Conservation (phyloP, 92 coral and sea anemone genomes). For the Epizoanthus illoricatus region DNA sequence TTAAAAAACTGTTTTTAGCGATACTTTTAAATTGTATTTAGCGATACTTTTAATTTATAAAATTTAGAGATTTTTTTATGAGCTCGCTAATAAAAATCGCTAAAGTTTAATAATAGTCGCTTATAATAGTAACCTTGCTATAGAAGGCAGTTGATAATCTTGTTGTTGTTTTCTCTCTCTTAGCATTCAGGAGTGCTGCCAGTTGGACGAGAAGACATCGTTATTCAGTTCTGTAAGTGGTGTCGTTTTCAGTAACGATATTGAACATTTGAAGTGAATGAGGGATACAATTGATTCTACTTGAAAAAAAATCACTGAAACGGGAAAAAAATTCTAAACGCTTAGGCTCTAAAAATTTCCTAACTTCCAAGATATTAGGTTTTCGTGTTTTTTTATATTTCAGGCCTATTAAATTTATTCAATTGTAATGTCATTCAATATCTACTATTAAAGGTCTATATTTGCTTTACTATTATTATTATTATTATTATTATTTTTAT, state of each 20-base stretch:
- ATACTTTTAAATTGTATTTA: neutral
- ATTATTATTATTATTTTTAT: too few species aligned
- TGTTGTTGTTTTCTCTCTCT: neutral
- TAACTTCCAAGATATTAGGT: too few species aligned
- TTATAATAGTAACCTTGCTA: too few species aligned
- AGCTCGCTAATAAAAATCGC: neutral
- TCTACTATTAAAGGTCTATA: too few species aligned
- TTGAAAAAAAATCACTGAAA: neutral
- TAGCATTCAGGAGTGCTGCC: constrained; percentile 34
- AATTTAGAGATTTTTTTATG: too few species aligned
- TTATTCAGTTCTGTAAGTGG: constrained; percentile 33
- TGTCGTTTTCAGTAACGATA: neutral
- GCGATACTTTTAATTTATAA: neutral
- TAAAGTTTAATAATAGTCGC: neutral
- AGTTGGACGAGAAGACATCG: constrained; percentile 33
- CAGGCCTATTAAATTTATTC: too few species aligned
- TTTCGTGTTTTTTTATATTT: too few species aligned
- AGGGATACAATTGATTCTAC: neutral
- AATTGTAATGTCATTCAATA: too few species aligned
- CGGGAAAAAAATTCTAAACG: too few species aligned
- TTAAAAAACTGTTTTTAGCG: neutral
- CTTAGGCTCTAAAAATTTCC: too few species aligned
- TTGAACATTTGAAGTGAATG: neutral
- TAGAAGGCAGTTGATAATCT: neutral
- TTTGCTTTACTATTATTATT: too few species aligned